These are phyloP conservation scores for Apamea crenata DNA, from an alignment of 2,888 invertebrate genomes.

Conservation along the genomic window DNA sequence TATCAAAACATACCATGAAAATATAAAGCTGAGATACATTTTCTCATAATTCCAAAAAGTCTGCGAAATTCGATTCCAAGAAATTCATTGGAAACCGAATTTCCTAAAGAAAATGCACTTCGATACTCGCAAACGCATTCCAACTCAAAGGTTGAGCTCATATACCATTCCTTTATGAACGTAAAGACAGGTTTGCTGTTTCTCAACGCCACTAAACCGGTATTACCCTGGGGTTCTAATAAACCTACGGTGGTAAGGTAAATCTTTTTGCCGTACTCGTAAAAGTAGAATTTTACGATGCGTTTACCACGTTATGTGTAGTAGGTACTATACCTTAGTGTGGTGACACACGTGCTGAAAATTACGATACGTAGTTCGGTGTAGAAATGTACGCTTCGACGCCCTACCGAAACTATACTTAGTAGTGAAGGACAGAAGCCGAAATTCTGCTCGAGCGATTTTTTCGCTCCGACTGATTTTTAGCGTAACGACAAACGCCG, in stretches of 20 bases:
- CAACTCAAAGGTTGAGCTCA: conserved; percentile 61
- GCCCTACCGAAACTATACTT: background rate
- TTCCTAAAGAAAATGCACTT: conserved; percentile 46
- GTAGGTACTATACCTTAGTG: conserved; percentile 40
- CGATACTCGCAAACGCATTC: conserved; percentile 39
- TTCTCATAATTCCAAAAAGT: conserved; percentile 25
- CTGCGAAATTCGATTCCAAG: conserved; percentile 10
- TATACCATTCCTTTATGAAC: conserved; percentile 67
- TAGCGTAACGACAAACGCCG: background rate
- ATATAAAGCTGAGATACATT: background rate
- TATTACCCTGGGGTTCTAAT: conserved; percentile 70
- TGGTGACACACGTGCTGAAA: conserved; percentile 35
- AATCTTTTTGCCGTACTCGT: conserved; percentile 77
- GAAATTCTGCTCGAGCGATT: background rate
- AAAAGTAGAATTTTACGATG: conserved; percentile 78
- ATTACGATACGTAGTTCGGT: background rate
- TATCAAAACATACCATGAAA: background rate
- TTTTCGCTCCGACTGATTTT: background rate
- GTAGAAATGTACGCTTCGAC: background rate
- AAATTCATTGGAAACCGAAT: conserved; percentile 48
- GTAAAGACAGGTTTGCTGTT: conserved; percentile 60
- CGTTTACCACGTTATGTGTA: conserved; percentile 73
- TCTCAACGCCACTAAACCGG: conserved; percentile 59
- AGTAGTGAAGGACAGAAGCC: background rate
- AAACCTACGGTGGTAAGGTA: conserved; percentile 72